phyloP scores from a whole-genome alignment of 2,888 invertebrate genomes.

The Ecdyonurus torrentis region DNA sequence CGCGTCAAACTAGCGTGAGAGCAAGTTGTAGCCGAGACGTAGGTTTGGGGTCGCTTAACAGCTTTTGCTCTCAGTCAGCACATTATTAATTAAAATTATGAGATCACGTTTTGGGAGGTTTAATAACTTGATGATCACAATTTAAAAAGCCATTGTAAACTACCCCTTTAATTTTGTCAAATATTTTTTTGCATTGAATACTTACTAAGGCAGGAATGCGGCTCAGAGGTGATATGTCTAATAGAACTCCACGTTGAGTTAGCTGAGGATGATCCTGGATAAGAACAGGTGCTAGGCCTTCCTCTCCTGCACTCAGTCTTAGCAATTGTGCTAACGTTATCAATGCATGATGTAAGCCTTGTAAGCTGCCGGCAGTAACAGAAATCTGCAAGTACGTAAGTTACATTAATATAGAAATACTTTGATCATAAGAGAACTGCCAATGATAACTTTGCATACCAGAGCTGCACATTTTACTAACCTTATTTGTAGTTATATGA shows the following conservation, averaged over 20 bases:
- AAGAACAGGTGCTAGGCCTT: constrained; percentile 24
- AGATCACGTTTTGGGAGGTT: too few relatives aligned
- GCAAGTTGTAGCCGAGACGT: too few relatives aligned
- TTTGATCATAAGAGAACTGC: too few relatives aligned
- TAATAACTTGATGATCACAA: not conserved
- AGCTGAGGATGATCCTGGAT: constrained; percentile 40
- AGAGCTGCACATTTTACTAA: too few relatives aligned
- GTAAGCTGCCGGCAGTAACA: constrained; percentile 34
- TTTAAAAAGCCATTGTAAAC: not conserved
- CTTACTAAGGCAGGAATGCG: constrained; percentile 32
- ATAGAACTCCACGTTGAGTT: constrained; percentile 34
- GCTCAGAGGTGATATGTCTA: constrained; percentile 38
- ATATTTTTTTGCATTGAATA: not conserved
- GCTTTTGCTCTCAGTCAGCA: too few relatives aligned
- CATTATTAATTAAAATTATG: too few relatives aligned
- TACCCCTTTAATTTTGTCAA: not conserved
- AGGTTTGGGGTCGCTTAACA: too few relatives aligned
- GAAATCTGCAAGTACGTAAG: constrained; percentile 25
- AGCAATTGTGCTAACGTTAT: constrained; percentile 37
- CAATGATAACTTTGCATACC: too few relatives aligned
- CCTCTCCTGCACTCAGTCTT: constrained; percentile 26
- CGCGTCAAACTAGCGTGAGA: too few relatives aligned
- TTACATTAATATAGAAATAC: not conserved
- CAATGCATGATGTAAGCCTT: constrained; percentile 37
- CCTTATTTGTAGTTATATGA: constrained; percentile 31